Evolutionary conservation across 1,140 invertebrate species (phyloP), one percentile per base, ranked within the genome.

Genomic region (Eumaeus atala): DNA sequence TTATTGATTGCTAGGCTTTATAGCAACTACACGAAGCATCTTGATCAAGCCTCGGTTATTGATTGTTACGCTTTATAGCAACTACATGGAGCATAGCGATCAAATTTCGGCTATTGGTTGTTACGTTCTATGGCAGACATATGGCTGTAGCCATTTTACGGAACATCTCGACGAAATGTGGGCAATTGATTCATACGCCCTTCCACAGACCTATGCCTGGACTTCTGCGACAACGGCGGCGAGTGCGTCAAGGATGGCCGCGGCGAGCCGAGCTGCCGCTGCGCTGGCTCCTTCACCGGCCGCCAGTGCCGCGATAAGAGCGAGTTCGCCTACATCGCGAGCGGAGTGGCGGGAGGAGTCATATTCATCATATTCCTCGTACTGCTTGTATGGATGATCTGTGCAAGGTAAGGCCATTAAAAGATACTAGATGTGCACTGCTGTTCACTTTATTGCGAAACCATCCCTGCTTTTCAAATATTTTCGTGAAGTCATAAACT

Each of bases 301-400:
- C 93, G 94, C 61, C 93, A 94, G 56, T 97, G 95, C 71, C 91
- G 93, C 4, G 95, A 96, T 66, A 97, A 97, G 77, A 96, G 95
- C 0, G 95, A 97, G 71, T 97, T 98, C 80, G 95, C 96, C 4
- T 98, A 97, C 80, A 96, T 97, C 58, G 96, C 95, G 16, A 95
- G 95, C 9, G 96, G 96, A 12, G 96, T 97, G 59, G 95, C 96
- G 18, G 95, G 94, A 12, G 94, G 94, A 10, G 96, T 97, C 16
- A 94, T 97, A 58, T 93, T 97, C 67, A 93, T 97, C 57, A 97
- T 98, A 60, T 92, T 98, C 66, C 92, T 97, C 55, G 95, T 97
- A 4, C 89, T 98, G 36, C 91, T 98, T 11, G 95, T 98, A 51
- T 98, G 96, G 96, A 98, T 98, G 96, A 98, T 98, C 69, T 98